A percentile compares a stretch with the other conserved stretches of the same genome.
Conservation (phyloP, 37 sponge, comb jelly and placozoan species). For the Eunapius fragilis region DNA sequence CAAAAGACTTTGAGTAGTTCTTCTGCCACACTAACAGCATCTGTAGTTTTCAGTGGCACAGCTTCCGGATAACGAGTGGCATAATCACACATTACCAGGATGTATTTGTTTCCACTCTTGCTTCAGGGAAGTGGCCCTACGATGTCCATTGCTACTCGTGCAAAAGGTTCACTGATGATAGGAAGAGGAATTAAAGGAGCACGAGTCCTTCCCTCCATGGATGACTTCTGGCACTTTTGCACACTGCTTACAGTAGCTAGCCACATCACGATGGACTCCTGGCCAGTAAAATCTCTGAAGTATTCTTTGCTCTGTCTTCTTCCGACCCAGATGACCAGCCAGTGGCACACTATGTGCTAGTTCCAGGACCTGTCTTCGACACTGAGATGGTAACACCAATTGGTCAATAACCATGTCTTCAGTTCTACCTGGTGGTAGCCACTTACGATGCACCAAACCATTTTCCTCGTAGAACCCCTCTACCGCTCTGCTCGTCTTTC, state of each 20-base stretch:
- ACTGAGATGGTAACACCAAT: constrained; percentile 25
- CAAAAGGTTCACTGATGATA: constrained; percentile 18
- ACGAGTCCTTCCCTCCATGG: neutral
- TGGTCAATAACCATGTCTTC: constrained; percentile 11
- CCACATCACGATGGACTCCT: neutral
- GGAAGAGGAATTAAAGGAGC: constrained; percentile 30
- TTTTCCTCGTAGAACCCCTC: neutral
- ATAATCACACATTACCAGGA: constrained; percentile 39
- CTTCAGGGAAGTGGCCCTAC: constrained; percentile 30
- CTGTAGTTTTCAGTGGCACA: constrained; percentile 26
- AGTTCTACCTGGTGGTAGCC: neutral
- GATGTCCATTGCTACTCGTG: constrained; percentile 45
- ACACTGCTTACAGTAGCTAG: constrained; percentile 10
- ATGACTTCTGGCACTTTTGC: constrained; percentile 27
- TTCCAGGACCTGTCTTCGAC: constrained; percentile 1
- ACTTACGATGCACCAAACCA: neutral
- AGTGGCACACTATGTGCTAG: constrained; percentile 21
- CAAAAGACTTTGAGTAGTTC: constrained; percentile 30
- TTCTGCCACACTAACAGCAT: constrained; percentile 48
- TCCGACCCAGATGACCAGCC: constrained; percentile 21
- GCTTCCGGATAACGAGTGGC: constrained; percentile 44
- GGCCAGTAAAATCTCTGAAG: neutral
- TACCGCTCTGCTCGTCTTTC: neutral
- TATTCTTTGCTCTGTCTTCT: neutral
- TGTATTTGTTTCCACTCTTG: constrained; percentile 17